These are phyloP conservation scores for Lontra canadensis DNA, from an alignment of 2,113 vertebrate genomes.

Conservation along the genomic window DNA sequence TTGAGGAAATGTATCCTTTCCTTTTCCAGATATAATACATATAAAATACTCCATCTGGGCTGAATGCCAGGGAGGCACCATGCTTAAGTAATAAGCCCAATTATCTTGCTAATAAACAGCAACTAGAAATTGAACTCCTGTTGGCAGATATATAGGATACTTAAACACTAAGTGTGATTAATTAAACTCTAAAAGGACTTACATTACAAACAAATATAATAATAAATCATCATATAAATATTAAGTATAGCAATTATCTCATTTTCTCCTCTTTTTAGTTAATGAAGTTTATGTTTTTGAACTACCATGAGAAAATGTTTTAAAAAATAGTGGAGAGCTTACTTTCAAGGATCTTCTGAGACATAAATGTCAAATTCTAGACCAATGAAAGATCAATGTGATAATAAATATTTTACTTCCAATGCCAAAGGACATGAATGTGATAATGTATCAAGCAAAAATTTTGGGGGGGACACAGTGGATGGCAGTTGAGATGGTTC, in stretches of 20 bases:
- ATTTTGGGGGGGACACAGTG: not conserved
- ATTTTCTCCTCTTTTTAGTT: constrained; percentile 44
- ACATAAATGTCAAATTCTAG: constrained; percentile 29
- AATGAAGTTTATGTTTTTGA: constrained; percentile 46
- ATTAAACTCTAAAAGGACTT: constrained; percentile 80
- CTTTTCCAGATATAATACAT: constrained; percentile 70
- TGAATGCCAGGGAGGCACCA: constrained; percentile 70
- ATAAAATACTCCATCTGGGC: constrained; percentile 75
- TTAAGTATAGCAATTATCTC: constrained; percentile 58
- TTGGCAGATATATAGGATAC: constrained; percentile 77
- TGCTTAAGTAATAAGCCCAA: constrained; percentile 76
- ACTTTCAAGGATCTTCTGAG: not conserved
- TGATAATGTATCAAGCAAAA: not conserved
- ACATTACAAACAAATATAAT: constrained; percentile 66
- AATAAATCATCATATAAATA: constrained; percentile 68
- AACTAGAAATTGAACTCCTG: constrained; percentile 78
- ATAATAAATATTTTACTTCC: constrained; percentile 41
- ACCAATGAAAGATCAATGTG: constrained; percentile 42
- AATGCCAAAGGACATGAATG: not conserved
- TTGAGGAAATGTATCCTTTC: constrained; percentile 69
- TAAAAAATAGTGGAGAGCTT: not conserved
- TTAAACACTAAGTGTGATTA: constrained; percentile 83
- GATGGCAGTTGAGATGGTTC: not conserved
- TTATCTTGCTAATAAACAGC: constrained; percentile 81
- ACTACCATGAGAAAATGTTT: not conserved